Evolutionary conservation across 2,888 invertebrate genomes (phyloP).

Genomic region (Lypha dubia): DNA sequence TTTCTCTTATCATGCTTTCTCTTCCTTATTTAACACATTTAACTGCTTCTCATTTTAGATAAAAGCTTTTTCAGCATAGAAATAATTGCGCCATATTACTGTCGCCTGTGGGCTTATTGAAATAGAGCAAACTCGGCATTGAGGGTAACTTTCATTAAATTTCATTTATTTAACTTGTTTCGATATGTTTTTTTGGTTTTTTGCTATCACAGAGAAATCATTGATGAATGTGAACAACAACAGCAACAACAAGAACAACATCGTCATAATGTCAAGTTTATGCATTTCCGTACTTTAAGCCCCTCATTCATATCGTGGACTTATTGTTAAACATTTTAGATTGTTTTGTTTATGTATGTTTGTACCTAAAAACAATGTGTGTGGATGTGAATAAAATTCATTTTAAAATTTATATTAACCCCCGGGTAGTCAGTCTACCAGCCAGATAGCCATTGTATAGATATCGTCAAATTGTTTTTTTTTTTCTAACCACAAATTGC

Average conservation of each 20-base stretch:
- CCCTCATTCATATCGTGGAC: conserved; percentile 63
- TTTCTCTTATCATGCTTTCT: conserved; percentile 1
- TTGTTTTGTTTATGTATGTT: neutral
- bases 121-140: conserved; percentile 24
- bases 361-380: neutral
- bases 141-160: conserved; percentile 52
- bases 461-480: conserved; percentile 42
- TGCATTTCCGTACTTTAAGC: conserved; percentile 59
- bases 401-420: conserved; percentile 38
- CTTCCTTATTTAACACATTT: conserved; percentile 33
- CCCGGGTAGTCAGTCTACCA: neutral
- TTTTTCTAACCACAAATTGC: conserved; percentile 65
- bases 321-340: conserved; percentile 49
- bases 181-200: conserved; percentile 39
- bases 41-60: conserved; percentile 23
- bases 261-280: conserved; percentile 64
- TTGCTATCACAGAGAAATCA: neutral
- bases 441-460: conserved; percentile 34
- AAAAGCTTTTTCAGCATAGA: conserved; percentile 58
- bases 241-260: conserved; percentile 36
- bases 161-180: conserved; percentile 51
- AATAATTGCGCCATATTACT: conserved; percentile 50
- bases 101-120: conserved; percentile 61
- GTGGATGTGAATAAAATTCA: conserved; percentile 7
- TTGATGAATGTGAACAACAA: conserved; percentile 30